Base-by-base conservation (phyloP, 1,140 invertebrate genomes). In the Tetramorium simillimum region DNA sequence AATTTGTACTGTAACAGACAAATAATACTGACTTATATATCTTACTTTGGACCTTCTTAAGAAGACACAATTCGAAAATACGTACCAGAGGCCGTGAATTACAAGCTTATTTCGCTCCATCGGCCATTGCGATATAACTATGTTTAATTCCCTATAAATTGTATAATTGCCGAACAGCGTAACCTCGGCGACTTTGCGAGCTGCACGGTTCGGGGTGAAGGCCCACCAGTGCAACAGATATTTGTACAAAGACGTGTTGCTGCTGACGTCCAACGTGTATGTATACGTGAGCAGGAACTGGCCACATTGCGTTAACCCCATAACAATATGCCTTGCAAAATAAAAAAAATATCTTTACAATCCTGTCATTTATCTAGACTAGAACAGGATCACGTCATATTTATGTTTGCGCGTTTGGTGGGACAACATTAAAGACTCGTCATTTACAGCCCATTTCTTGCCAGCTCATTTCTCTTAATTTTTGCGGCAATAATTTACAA, bases 231-330 rank as follows among this genome's bases (percentile, higher is more conserved):
- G 97, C 76, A 97, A 94, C 70, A 96, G 95, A 91, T 97, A 97
- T 92, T 96, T 96, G 87, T 94, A 95, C 46, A 94, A 90, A 46
- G 93, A 92, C 40, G 92, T 95, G 86, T 93, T 95, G 90, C 93
- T 92, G 49, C 93, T 92, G 82, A 96, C 96, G 93, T 97, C 96
- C 86, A 95, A 94, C 51, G 93, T 96, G 87, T 96, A 96, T 9
- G 97, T 97, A 93, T 99, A 99, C 76, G 98, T 99, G 75, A 99
- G 94, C 80, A 99, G 96, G 96, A 98, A 99, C 94, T 98, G 97
- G 10, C 98, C 98, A 95, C 98, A 99, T 91, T 98, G 97, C 37
- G 98, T 98, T 90, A 99, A 97, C 10, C 99, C 99, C 97, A 99
- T 98, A 93, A 99, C 98, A 56, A 99, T 97, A 95, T 99, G 98